Base-by-base conservation (phyloP, 2,888 invertebrate species). In the Heliconius ethilla region DNA sequence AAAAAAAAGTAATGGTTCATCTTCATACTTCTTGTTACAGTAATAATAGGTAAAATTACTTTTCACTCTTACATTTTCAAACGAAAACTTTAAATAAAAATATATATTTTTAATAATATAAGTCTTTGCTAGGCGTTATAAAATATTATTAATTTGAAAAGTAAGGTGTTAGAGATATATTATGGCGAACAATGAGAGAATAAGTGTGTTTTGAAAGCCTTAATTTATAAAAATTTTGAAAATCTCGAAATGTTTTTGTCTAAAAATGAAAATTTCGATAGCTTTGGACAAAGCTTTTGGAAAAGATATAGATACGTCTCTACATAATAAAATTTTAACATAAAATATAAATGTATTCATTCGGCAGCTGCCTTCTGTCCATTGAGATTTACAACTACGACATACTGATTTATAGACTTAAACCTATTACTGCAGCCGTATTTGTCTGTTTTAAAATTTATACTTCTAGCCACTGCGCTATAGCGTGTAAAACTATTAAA, bases 301-400 rank as follows among this genome's bases (percentile, higher is more conserved):
- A 7, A 40, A 62, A 62, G 25, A 25, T 63, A 25, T 63, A 13
- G 13, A 29, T 45, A 74, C n/a, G 27, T 40, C n/a, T 72, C 29
- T 59, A 65, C 29, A 63, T 63, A 72, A 72, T 59, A 37, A 59
- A 37, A 45, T 65, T 45, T 74, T 74, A 74, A 40, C 65, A 74
- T 74, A 65, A 63, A 63, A 74, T 72, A 63, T 11, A 40, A 74
- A 74, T 65, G 11, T 74, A 74, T 74, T 74, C 74, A 25, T 74
- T 74, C 74, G 29, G 63, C 74, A 63, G 74, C 74, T 74, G 74
- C 65, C 27, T 45, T 65, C 65, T 74, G 74, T 74, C 74, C 7
- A 25, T 18, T 45, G 33, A 74, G 65, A 74, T 74, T 65, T 63
- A 74, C 55, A 69, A 55, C 73, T 40, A 40, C 63, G 65, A 27